Base-by-base conservation (phyloP, 2,888 invertebrate genomes). In the Carcina quercana region DNA sequence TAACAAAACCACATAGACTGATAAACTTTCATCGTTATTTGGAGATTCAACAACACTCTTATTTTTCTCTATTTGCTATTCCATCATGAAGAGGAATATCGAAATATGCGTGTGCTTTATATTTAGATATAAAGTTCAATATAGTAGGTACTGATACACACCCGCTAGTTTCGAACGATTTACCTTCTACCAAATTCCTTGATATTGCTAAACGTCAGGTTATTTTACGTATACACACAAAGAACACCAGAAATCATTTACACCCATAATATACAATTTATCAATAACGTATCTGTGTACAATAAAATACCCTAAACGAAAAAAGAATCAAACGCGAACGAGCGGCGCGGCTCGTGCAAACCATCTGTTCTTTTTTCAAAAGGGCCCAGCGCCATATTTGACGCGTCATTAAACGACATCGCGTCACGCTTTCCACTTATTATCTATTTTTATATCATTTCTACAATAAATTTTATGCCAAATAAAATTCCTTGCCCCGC, bases 391-490 rank as follows among this genome's bases (percentile, higher is more conserved):
- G 41, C 35, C 40, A 48, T 50, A 70, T 78, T 72, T 66, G 63
- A 40, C 69, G 72, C 60, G 45, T 72, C 80, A 79, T 79, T 79
- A 65, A 68, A 58, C 56, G 44, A 43, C 43, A 45, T 43, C 40
- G 38, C 51, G 71, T 64, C 74, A 79, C 76, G 73, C 74, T 74
- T 80, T 68, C 64, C 73, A 72, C 75, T 70, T 70, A 76, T 74
- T 70, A 78, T 62, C 64, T 37, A 73, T 75, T 74, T 78, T 75
- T 72, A 71, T 73, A 62, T 67, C 59, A 67, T 69, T 66, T 62
- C 29, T 66, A 73, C 54, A 66, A 72, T 68, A 68, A 60, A 79
- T 79, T 75, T 68, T 64, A 75, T 68, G 79, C 63, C 75, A 75
- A 76, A 82, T 78, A 78, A 75, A 79, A 75, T 69, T 64, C 53